phyloP scores from a whole-genome alignment of 1,140 invertebrate species.

The Ceratina japonica region DNA sequence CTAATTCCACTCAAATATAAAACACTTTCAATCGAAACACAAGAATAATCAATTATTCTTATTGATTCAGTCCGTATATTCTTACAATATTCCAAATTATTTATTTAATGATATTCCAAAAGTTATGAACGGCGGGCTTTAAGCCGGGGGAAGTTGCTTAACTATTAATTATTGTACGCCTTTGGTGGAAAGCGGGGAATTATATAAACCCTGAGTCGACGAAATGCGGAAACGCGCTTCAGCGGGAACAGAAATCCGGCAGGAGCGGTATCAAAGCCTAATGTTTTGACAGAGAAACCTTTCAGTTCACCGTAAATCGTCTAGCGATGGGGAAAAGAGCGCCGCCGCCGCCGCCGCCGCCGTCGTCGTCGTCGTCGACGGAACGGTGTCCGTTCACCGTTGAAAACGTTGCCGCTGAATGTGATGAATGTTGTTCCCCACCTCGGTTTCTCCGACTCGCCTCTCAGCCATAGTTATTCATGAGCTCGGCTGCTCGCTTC shows the following conservation, averaged over 20 bases:
- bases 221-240: background rate
- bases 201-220: background rate
- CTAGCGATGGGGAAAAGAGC: background rate
- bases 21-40: no score
- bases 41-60: no score
- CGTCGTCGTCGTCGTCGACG: constrained; percentile 18
- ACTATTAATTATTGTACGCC: background rate
- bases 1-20: no score
- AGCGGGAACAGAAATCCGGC: background rate
- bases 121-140: no score
- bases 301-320: background rate
- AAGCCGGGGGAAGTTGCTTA: background rate
- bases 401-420: constrained; percentile 20
- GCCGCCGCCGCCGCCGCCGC: no score
- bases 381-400: background rate
- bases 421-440: constrained; percentile 36
- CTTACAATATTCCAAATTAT: no score
- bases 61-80: no score
- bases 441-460: background rate
- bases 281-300: constrained; percentile 15
- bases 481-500: constrained; percentile 30
- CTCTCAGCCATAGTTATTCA: constrained; percentile 49
- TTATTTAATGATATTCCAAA: no score
- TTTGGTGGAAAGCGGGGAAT: background rate
- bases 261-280: background rate